Evolutionary conservation across 2,888 invertebrate genomes (phyloP).

Genomic region (Temnothorax rugatulus): DNA sequence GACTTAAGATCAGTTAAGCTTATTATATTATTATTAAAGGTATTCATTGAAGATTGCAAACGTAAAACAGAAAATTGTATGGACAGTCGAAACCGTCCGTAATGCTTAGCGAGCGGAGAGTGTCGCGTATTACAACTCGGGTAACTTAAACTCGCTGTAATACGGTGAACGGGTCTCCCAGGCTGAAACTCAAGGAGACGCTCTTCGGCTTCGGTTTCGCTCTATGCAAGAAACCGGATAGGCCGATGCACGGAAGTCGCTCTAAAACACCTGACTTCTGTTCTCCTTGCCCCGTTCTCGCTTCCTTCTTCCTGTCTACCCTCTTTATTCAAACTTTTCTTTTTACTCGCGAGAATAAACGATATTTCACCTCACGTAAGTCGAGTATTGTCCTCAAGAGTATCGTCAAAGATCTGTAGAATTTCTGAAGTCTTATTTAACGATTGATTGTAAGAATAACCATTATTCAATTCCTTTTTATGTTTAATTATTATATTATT

Average conservation of each 20-base stretch:
- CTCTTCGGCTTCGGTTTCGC: conserved; percentile 83
- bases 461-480: background rate
- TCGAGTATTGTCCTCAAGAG: background rate
- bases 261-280: conserved; percentile 65
- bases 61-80: conserved; percentile 31
- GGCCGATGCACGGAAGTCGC: conserved; percentile 68
- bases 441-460: background rate
- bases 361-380: background rate
- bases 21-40: background rate
- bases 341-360: background rate
- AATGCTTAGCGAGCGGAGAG: conserved; percentile 81
- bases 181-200: conserved; percentile 82
- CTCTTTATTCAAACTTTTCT: background rate
- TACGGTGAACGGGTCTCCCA: conserved; percentile 65
- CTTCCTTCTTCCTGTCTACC: conserved; percentile 44
- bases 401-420: background rate
- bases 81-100: conserved; percentile 80
- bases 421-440: background rate
- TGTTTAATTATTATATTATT: background rate
- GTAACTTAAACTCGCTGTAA: conserved; percentile 80
- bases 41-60: background rate
- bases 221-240: conserved; percentile 78
- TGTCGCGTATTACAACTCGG: conserved; percentile 80
- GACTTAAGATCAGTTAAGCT: background rate
- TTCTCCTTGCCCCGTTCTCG: conserved; percentile 37